Evolutionary conservation across 2,888 invertebrate species (phyloP).

Genomic region (Theretra japonica): DNA sequence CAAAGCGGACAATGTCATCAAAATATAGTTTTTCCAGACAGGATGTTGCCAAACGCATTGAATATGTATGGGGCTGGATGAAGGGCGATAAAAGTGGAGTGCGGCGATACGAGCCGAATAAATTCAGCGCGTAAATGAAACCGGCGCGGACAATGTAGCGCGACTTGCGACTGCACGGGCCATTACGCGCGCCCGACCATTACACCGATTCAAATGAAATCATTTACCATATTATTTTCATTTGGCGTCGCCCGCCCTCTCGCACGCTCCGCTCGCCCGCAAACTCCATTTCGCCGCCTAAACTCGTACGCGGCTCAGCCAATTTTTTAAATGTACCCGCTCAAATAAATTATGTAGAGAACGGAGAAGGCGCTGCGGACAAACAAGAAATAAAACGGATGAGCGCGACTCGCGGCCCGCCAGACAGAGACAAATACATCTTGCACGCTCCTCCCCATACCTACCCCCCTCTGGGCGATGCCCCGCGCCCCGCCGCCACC

Average conservation of each 20-base stretch:
- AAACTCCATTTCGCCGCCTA: slow-evolving; percentile 76
- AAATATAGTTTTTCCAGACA: slow-evolving; percentile 57
- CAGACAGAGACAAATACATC: slow-evolving; percentile 61
- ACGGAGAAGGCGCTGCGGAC: slow-evolving; percentile 68
- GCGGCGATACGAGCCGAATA: slow-evolving; percentile 62
- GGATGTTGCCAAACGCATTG: slow-evolving; percentile 61
- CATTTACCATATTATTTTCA: slow-evolving; percentile 82
- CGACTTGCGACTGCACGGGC: slow-evolving; percentile 67
- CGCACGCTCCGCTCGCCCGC: slow-evolving; percentile 52
- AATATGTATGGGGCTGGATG: slow-evolving; percentile 69
- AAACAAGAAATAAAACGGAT: slow-evolving; percentile 80
- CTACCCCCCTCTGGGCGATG: slow-evolving; percentile 28
- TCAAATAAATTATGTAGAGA: slow-evolving; percentile 83
- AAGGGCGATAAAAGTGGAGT: slow-evolving; percentile 70
- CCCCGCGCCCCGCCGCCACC: slow-evolving; percentile 40
- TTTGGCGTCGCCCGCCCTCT: slow-evolving; percentile 59
- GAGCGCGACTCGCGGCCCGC: slow-evolving; percentile 61
- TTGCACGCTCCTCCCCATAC: slow-evolving; percentile 57
- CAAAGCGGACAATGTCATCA: slow-evolving; percentile 40
- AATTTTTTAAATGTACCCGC: slow-evolving; percentile 83
- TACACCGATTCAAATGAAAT: slow-evolving; percentile 80
- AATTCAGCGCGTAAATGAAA: slow-evolving; percentile 74
- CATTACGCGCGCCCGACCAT: slow-evolving; percentile 72
- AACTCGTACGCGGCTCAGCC: slow-evolving; percentile 71
- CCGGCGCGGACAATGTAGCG: slow-evolving; percentile 69